These are phyloP conservation scores for Canis aureus DNA, from an alignment of 2,113 vertebrate genomes.

Conservation along the genomic window DNA sequence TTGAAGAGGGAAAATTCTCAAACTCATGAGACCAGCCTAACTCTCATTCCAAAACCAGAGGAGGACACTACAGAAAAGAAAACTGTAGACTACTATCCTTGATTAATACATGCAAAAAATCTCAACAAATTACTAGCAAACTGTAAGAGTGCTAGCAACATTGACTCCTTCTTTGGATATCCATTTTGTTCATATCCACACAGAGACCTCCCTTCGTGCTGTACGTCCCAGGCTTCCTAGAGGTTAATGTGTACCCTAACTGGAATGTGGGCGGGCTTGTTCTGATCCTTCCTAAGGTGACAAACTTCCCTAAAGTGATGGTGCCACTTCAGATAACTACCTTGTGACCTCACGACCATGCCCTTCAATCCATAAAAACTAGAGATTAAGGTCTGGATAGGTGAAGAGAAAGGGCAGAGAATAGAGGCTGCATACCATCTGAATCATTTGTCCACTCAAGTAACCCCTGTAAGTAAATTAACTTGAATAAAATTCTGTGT, in stretches of 20 bases:
- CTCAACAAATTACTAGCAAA: neutral
- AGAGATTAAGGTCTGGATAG: neutral
- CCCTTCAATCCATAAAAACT: neutral
- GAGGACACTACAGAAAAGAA: neutral
- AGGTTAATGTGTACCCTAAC: neutral
- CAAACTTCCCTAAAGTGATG: neutral
- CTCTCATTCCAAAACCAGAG: neutral
- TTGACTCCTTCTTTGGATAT: neutral
- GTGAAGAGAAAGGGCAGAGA: neutral
- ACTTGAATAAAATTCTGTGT: neutral
- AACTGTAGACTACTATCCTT: neutral
- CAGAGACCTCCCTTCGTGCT: neutral
- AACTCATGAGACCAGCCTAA: neutral
- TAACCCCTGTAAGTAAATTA: neutral
- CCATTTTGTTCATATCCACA: neutral
- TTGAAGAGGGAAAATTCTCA: neutral
- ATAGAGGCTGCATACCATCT: neutral
- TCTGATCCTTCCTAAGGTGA: neutral
- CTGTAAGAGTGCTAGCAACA: neutral
- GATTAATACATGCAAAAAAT: neutral
- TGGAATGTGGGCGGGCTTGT: neutral
- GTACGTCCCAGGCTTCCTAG: neutral
- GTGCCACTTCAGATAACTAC: neutral
- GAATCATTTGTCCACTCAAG: neutral
- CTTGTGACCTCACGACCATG: neutral